Percentiles rank a stretch among this genome's conserved stretches.
Conservation (phyloP, 2,888 invertebrate genomes). For the Cantharis rufa region DNA sequence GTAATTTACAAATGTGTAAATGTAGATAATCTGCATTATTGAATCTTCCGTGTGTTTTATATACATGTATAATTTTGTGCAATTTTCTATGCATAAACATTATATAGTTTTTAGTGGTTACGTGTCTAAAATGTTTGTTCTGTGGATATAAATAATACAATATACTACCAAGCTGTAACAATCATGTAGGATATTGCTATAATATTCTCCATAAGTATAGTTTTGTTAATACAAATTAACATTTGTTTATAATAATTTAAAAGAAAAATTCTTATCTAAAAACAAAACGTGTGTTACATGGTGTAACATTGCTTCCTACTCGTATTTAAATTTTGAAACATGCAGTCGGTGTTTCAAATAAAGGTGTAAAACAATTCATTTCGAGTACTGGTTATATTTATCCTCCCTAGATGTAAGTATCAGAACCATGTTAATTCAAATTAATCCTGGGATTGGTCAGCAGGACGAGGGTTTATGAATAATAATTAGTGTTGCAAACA, state of each 20-base stretch:
- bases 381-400: conserved; percentile 22
- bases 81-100: background rate
- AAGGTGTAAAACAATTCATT: conserved; percentile 14
- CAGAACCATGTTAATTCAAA: conserved; percentile 54
- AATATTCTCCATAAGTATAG: too few species aligned
- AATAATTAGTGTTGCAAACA: conserved; percentile 56
- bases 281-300: background rate
- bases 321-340: background rate
- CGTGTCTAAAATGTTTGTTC: background rate
- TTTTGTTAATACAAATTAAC: too few species aligned
- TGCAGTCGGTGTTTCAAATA: background rate
- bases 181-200: too few species aligned
- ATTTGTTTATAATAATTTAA: background rate
- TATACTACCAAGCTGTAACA: background rate
- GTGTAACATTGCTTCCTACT: background rate
- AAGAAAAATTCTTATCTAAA: background rate
- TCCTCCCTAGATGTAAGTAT: conserved; percentile 35
- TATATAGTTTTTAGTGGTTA: background rate
- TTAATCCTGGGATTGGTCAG: conserved; percentile 50
- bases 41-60: background rate
- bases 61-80: background rate
- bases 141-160: background rate
- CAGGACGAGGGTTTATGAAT: conserved; percentile 55
- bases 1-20: background rate
- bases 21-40: background rate